Evolutionary conservation across 2,113 vertebrate genomes (phyloP).

Genomic region (Platycercus adscitus): DNA sequence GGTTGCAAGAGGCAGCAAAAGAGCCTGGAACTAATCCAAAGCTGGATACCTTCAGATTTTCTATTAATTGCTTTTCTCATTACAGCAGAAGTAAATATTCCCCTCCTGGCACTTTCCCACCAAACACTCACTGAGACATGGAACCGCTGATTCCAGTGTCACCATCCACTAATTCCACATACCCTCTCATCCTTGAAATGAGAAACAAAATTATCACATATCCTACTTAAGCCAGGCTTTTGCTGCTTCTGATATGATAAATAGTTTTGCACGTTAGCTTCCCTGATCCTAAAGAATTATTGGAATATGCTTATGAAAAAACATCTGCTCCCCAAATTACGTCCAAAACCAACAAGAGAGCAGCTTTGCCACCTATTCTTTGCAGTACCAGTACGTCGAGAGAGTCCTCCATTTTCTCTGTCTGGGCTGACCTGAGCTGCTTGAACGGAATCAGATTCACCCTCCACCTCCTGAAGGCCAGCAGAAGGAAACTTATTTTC

Average conservation of each 20-base stretch:
- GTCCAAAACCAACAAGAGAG: not conserved
- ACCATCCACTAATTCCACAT: not conserved
- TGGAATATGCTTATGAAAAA: not conserved
- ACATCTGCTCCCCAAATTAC: not conserved
- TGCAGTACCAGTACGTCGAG: not conserved
- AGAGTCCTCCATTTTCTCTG: not conserved
- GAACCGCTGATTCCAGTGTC: not conserved
- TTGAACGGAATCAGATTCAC: not conserved
- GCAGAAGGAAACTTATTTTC: not conserved
- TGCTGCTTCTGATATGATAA: not conserved
- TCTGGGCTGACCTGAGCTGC: not conserved
- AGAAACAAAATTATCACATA: not conserved
- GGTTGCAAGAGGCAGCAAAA: conserved; percentile 10
- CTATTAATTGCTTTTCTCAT: conserved; percentile 25
- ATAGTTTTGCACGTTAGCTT: not conserved
- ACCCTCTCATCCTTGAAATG: not conserved
- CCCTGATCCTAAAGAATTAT: not conserved
- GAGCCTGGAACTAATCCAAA: conserved; percentile 1
- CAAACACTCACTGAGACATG: not conserved
- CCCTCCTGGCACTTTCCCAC: not conserved
- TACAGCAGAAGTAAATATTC: conserved; percentile 21
- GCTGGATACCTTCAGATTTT: conserved; percentile 14
- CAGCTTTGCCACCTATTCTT: not conserved
- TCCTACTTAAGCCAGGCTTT: not conserved
- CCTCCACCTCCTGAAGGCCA: not conserved